Evolutionary conservation across 1,140 invertebrate species (phyloP).

Genomic region (Schlechtendalia chinensis): DNA sequence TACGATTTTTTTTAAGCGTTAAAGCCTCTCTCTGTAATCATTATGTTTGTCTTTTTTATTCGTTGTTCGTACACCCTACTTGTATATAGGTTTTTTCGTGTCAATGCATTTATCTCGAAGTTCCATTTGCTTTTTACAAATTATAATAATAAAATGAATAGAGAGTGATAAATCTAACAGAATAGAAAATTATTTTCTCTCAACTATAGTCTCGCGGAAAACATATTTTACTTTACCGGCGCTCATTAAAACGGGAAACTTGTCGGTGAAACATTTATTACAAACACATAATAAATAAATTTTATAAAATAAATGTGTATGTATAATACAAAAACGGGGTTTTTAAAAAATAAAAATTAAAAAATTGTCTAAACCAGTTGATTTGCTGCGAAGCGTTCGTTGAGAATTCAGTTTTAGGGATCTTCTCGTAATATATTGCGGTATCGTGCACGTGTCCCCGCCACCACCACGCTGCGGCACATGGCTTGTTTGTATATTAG

Average conservation of each 20-base stretch:
- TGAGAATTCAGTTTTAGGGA: not conserved
- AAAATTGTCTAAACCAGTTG: no score
- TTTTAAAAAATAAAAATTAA: no score
- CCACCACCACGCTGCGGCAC: no score
- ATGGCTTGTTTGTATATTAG: conserved; percentile 1
- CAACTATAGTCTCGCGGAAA: not conserved
- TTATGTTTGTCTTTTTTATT: not conserved
- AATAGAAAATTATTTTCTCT: conserved; percentile 11
- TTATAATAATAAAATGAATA: conserved; percentile 23
- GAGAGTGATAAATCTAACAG: conserved; percentile 1
- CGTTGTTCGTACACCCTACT: not conserved
- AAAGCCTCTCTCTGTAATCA: not conserved
- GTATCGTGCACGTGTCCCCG: not conserved
- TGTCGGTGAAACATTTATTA: not conserved
- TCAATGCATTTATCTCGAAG: conserved; percentile 4
- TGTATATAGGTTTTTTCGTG: not conserved
- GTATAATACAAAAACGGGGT: no score
- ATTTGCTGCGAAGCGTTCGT: not conserved
- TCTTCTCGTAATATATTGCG: not conserved
- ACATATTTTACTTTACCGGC: conserved; percentile 1
- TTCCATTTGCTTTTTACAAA: conserved; percentile 28
- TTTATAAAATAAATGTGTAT: not conserved
- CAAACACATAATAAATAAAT: not conserved
- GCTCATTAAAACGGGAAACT: conserved; percentile 9
- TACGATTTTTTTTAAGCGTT: conserved; percentile 10